Evolutionary conservation across 2,888 invertebrate species (phyloP), one percentile per base, ranked within the genome.

Genomic region (Leptinotarsa tumamoca): DNA sequence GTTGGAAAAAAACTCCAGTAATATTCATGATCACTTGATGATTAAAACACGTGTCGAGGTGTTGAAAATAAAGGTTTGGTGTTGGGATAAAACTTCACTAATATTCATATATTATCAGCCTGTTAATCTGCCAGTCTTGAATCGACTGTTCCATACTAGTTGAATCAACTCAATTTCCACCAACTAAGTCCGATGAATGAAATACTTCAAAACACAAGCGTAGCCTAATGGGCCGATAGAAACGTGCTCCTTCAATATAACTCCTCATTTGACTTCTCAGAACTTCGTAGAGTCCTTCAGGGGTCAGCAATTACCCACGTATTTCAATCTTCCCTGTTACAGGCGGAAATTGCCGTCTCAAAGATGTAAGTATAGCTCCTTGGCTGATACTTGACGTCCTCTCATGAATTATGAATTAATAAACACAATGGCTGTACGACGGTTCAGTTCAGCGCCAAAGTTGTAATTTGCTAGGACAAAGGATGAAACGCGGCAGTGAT

Each of bases 301-400:
- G 49, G 27, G 70, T 63, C 69, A 70, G 52, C 51, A 74, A 78
- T 76, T 76, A 75, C 73, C 74, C 74, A 76, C 76, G 76, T 78
- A 76, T 80, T 79, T 79, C 78, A 79, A 79, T 80, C 79, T 74
- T 77, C 71, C 73, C 73, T 72, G 50, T 79, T 77, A 75, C 68
- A 73, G 74, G 72, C 74, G 66, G 71, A 71, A 79, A 76, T 78
- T 78, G 76, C 72, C 80, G 73, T 74, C 76, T 74, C 72, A 76
- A 78, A 76, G 75, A 78, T 68, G 72, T 75, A 78, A 79, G 74
- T 77, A 72, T 56, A 77, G 73, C 75, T 71, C 66, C 51, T 71
- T 56, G 15, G 33, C 21, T 67, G 56, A 68, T 68, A 66, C 71
- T 74, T 68, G 71, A 58, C 71, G 50, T 54, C 52, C 23, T 68